Evolutionary conservation across 2,888 invertebrate genomes (phyloP).

Genomic region (Heterodera filipjevi): DNA sequence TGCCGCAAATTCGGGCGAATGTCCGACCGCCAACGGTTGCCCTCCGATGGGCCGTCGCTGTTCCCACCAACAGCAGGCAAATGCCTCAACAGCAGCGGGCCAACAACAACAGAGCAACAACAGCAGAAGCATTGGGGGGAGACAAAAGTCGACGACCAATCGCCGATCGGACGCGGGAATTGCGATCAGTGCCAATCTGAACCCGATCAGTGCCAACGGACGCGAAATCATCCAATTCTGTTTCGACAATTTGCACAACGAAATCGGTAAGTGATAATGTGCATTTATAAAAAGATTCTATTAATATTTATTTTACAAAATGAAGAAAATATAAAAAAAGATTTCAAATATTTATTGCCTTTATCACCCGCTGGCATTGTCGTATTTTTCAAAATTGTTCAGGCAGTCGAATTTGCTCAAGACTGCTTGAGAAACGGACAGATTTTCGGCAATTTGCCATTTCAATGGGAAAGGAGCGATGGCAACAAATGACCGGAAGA

Average conservation of each 20-base stretch:
- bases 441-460: conserved; percentile 59
- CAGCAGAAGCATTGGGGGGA: conserved; percentile 20
- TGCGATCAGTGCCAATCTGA: conserved; percentile 24
- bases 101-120: conserved; percentile 20
- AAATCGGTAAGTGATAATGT: conserved; percentile 51
- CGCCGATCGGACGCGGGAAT: conserved; percentile 36
- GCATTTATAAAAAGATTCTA: too few relatives aligned
- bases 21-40: conserved; percentile 7
- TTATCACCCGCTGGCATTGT: too few relatives aligned
- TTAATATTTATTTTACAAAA: too few relatives aligned
- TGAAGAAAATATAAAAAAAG: too few relatives aligned
- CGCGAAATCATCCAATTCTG: conserved; percentile 58
- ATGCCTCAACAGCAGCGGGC: neutral
- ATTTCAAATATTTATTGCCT: too few relatives aligned
- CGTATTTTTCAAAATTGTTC: neutral
- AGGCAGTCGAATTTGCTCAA: conserved; percentile 47
- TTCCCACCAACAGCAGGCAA: conserved; percentile 19
- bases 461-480: conserved; percentile 55
- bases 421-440: conserved; percentile 63
- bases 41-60: conserved; percentile 27
- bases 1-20: conserved; percentile 8
- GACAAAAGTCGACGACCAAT: conserved; percentile 34
- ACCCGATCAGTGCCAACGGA: conserved; percentile 39
- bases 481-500: conserved; percentile 49
- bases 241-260: conserved; percentile 62